These are phyloP conservation scores for Phocoena sinus DNA, from an alignment of 2,113 vertebrate genomes.

Conservation along the genomic window DNA sequence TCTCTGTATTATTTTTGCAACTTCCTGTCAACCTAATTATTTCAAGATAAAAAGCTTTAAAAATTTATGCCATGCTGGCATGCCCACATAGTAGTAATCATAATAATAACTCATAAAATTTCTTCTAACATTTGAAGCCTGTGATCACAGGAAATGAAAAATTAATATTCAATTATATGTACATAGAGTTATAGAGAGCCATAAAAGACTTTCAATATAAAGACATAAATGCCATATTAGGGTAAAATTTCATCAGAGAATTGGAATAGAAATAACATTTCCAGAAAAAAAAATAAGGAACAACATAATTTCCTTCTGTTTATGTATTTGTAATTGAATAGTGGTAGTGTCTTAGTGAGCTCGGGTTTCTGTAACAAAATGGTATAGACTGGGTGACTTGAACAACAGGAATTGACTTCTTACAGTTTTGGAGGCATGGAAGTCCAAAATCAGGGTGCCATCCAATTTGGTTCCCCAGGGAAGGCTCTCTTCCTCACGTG, in stretches of 20 bases:
- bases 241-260: neutral
- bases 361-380: neutral
- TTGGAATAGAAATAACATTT: neutral
- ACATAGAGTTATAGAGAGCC: neutral
- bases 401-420: neutral
- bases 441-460: neutral
- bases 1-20: neutral
- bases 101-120: neutral
- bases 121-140: neutral
- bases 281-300: neutral
- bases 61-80: neutral
- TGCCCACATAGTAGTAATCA: neutral
- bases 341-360: neutral
- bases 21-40: neutral
- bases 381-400: neutral
- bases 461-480: too few species aligned
- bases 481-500: neutral
- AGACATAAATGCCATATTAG: neutral
- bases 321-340: neutral
- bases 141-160: neutral
- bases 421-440: fast-evolving
- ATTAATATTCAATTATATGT: neutral
- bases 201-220: neutral
- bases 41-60: neutral
- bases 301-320: neutral